phyloP scores from a whole-genome alignment of 2,888 invertebrate genomes.

The Ennomos fuscantarius region DNA sequence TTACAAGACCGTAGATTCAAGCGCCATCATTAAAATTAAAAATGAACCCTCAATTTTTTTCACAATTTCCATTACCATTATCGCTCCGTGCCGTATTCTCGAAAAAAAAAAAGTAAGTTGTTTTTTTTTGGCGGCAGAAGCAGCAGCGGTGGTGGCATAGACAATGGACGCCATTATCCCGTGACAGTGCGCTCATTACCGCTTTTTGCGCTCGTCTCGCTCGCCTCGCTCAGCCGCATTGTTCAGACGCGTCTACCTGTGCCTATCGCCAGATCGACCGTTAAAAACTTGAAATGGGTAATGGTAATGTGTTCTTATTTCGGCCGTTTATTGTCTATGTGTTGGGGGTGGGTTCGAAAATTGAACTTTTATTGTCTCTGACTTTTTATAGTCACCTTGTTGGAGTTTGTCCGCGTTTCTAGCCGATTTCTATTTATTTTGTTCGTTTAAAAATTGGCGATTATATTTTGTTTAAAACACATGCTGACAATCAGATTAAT shows the following conservation, averaged over 20 bases:
- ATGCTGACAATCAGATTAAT: conserved; percentile 9
- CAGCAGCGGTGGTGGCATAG: conserved; percentile 64
- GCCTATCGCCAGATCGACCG: conserved; percentile 61
- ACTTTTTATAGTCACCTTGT: not conserved
- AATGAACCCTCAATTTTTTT: conserved; percentile 32
- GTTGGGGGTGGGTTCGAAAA: conserved; percentile 17
- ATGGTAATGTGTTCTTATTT: conserved; percentile 42
- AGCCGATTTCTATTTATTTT: not conserved
- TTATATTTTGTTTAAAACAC: not conserved
- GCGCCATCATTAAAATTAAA: conserved; percentile 29
- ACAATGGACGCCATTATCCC: conserved; percentile 76
- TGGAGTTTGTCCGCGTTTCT: not conserved
- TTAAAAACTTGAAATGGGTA: conserved; percentile 35
- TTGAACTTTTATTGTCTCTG: conserved; percentile 11
- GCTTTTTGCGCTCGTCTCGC: conserved; percentile 66
- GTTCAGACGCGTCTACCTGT: conserved; percentile 75
- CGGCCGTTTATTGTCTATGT: conserved; percentile 28
- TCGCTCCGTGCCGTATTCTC: conserved; percentile 37
- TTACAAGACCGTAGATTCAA: conserved; percentile 2
- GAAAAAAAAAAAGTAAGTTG: conserved; percentile 44
- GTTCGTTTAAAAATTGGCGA: not conserved
- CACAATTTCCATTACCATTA: conserved; percentile 45
- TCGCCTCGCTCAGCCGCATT: conserved; percentile 49
- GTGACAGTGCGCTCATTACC: conserved; percentile 80
- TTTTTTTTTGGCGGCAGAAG: conserved; percentile 56